Evolutionary conservation across 92 coral and sea anemone genomes (phyloP), one percentile per base, ranked within the genome.

Genomic region (Porites rus): DNA sequence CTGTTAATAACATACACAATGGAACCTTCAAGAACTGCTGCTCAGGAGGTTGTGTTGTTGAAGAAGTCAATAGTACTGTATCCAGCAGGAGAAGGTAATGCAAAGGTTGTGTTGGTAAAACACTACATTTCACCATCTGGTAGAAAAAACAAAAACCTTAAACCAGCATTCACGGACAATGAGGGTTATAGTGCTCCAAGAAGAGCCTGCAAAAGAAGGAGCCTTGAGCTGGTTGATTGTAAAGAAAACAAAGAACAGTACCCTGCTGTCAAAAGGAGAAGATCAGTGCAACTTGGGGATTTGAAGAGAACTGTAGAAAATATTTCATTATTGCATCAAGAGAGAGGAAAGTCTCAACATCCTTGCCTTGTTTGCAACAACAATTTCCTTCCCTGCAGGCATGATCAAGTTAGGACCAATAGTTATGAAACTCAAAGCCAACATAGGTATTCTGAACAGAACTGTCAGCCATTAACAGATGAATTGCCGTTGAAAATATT

Each of bases 1-100:
- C 56, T 18, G 71, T 18, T 5, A 1, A 22, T 28, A 13, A 28
- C 8, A 1, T 7, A 7, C 16, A 62, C 70, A 51, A 78, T 78
- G 83, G 83, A 38, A 7, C 19, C 31, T 78, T n/a, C 46, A 19
- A 28, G 14, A 43, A 46, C 25, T 50, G 69, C 83, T 43, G 12
- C 72, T 9, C 80, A 59, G 53, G 65, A 75, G 25, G 24, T 10
- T 18, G 18, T 20, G 17, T 76, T 67, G 67, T 19, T 51, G 62
- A 78, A 63, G 60, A 78, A 65, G 56, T 78, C 83, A 78, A 64
- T 78, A 64, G 22, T 46, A n/a, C 83, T 78, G 0, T 18, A 12
- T 28, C 72, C 83, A 63, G 21, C 53, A 13, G 59, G 51, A 21
- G 19, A 13, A 4, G 66, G 66, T 10, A 69, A 78, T 64, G 83